Evolutionary conservation across 2,113 vertebrate genomes (phyloP).

Genomic region (Glaucidium brasilianum): DNA sequence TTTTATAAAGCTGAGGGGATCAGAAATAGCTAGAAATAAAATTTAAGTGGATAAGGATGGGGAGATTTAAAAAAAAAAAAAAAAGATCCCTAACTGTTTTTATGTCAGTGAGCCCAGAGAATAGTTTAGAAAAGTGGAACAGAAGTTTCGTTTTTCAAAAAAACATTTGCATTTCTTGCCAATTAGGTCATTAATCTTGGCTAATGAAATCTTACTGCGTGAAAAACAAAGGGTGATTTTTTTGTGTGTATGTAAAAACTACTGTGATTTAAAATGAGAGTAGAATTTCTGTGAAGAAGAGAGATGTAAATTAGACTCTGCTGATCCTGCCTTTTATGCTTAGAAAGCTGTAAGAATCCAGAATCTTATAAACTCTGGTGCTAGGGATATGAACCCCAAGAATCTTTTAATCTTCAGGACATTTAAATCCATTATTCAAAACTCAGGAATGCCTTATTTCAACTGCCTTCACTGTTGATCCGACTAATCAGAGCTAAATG

Average conservation of each 20-base stretch:
- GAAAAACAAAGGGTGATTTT: background rate
- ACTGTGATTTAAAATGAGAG: background rate
- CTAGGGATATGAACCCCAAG: background rate
- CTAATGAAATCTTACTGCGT: background rate
- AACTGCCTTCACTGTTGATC: background rate
- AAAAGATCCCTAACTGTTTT: background rate
- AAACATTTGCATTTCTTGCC: background rate
- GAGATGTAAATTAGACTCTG: background rate
- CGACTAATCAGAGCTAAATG: background rate
- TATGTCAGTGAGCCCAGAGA: background rate
- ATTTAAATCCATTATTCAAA: background rate
- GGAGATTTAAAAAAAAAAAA: background rate
- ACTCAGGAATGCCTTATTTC: background rate
- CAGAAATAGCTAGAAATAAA: background rate
- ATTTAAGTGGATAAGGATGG: background rate
- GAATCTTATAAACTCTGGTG: background rate
- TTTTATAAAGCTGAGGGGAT: background rate
- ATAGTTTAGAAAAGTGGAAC: background rate
- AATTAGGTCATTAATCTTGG: background rate
- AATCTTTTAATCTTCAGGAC: background rate
- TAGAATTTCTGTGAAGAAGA: background rate
- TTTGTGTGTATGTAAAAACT: background rate
- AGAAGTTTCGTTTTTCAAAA: conserved; percentile 7
- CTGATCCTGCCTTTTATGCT: background rate
- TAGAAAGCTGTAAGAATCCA: background rate